A percentile compares a stretch with the other conserved stretches of the same genome.
Conservation (phyloP, 2,113 vertebrate species). For the Platysteira castanea region DNA sequence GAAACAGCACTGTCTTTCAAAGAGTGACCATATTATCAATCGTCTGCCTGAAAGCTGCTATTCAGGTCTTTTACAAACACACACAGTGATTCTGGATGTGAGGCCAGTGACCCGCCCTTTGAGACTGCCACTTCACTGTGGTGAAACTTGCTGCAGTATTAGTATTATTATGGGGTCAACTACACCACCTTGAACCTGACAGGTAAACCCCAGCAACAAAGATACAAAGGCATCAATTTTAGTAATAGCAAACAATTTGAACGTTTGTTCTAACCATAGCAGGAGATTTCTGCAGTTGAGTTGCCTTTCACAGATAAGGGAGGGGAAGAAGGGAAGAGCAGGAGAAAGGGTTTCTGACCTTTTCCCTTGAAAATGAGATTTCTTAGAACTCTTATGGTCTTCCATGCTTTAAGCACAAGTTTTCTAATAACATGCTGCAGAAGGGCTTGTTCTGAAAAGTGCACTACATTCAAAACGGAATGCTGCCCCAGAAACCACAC, state of each 20-base stretch:
- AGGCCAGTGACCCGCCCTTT: not conserved
- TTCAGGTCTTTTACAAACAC: not conserved
- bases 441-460: not conserved
- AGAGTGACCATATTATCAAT: not conserved
- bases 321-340: not conserved
- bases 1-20: not conserved
- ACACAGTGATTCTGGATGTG: not conserved
- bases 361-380: not conserved
- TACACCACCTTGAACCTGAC: not conserved
- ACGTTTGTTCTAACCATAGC: not conserved
- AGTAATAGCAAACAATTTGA: conserved; percentile 7
- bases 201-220: not conserved
- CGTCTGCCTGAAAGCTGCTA: not conserved
- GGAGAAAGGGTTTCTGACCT: not conserved
- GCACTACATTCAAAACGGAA: not conserved
- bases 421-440: not conserved
- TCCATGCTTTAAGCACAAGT: not conserved
- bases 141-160: not conserved
- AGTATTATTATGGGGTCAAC: not conserved
- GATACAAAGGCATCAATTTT: not conserved
- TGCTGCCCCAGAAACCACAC: not conserved
- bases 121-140: not conserved
- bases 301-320: not conserved
- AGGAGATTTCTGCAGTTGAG: not conserved
- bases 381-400: not conserved